A percentile compares a stretch with the other conserved stretches of the same genome.
Conservation (phyloP, 92 coral and sea anemone genomes). For the Diadumene lineata region DNA sequence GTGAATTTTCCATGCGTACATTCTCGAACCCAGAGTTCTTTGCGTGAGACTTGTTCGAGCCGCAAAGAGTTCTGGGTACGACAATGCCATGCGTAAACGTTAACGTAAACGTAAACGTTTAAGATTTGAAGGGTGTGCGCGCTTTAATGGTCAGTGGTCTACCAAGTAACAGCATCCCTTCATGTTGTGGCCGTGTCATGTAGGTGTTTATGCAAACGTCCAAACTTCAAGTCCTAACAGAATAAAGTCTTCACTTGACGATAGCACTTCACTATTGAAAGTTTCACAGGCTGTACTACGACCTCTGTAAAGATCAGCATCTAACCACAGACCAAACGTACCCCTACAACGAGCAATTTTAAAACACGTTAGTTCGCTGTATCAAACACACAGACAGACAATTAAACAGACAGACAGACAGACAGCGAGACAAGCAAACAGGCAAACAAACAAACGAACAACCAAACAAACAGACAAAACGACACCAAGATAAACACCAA, state of each 20-base stretch:
- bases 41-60: too few relatives aligned
- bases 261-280: conserved; percentile 77
- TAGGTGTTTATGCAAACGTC: conserved; percentile 56
- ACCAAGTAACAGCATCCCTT: too few relatives aligned
- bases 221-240: conserved; percentile 79
- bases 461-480: not conserved
- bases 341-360: conserved; percentile 63
- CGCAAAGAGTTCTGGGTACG: too few relatives aligned
- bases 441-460: not conserved
- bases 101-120: too few relatives aligned
- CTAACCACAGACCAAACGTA: conserved; percentile 80
- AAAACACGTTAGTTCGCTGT: too few relatives aligned
- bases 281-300: conserved; percentile 87
- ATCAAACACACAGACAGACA: not conserved
- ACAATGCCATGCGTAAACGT: too few relatives aligned
- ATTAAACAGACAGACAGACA: not conserved
- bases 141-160: too few relatives aligned
- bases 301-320: conserved; percentile 76
- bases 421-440: not conserved
- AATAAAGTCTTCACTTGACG: conserved; percentile 73
- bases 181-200: too few relatives aligned
- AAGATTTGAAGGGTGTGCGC: too few relatives aligned
- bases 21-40: too few relatives aligned
- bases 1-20: too few relatives aligned
- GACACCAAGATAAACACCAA: too few relatives aligned